Evolutionary conservation across 2,888 invertebrate genomes (phyloP), one percentile per base, ranked within the genome.

Genomic region (Hyalella azteca): DNA sequence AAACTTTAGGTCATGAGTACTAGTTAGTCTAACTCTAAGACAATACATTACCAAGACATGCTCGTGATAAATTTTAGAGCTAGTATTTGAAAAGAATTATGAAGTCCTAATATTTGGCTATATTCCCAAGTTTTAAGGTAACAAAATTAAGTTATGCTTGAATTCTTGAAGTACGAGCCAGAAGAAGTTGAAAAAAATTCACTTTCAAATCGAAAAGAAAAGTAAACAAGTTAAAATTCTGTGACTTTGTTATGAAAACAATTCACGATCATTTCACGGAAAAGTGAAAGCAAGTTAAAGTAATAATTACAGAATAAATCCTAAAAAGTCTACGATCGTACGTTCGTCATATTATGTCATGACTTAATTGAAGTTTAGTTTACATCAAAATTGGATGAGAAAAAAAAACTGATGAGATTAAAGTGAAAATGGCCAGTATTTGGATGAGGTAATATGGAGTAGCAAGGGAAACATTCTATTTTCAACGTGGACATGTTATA

Each of bases 1-100:
- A 54, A 54, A 54, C 26, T 54, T 54, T 54, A 54, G 54, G 54
- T 54, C 54, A 54, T 54, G 54, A 54, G 29, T 54, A 54, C 29
- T 26, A 29, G 54, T 22, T 7, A 54, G 26, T 54, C 29, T 29
- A 29, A 54, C 26, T 26, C 54, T n/a, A 54, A 54, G 29, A 54
- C 26, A 54, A 54, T 54, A 26, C 54, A 54, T 54, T 54, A 54
- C 26, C 22, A 29, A 29, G 22, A 54, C 54, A 54, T 54, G 29
- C 26, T n/a, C n/a, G n/a, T n/a, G n/a, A n/a, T n/a, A n/a, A n/a
- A n/a, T n/a, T n/a, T n/a, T n/a, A n/a, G n/a, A n/a, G n/a, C n/a
- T n/a, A n/a, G n/a, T n/a, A n/a, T n/a, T n/a, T n/a, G 26, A 0
- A 29, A 22, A 54, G 11, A 22, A 22, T 54, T 54, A 54, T 26